Evolutionary conservation across 1,140 invertebrate species (phyloP), one percentile per base, ranked within the genome.

Genomic region (Himalopsyche phryganea): DNA sequence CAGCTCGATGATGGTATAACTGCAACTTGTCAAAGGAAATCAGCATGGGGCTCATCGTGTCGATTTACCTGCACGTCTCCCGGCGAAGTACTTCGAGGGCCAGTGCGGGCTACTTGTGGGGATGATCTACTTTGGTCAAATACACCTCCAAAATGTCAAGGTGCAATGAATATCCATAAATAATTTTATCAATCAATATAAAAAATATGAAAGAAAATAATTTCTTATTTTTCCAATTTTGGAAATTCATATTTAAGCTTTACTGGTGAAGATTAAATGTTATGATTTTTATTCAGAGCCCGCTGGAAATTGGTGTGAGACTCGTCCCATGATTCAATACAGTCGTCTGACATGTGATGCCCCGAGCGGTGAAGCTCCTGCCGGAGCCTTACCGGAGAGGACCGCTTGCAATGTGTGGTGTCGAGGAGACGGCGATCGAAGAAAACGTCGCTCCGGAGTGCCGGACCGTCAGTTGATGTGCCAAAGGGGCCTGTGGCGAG

Each of bases 61-160:
- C 51, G 46, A 13, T 63, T 60, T 44, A 41, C 49, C 44, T 63
- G 61, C 41, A 15, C 28, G 1, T 11, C 18, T 11, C 14, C 40
- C 10, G 2, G 9, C 10, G 19, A 15, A 1, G 14, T 10, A 32
- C 38, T 56, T 5, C 46, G 48, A 11, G 61, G 61, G 36, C 32
- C 47, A 1, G 17, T 35, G 19, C 33, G 49, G 3, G 53, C 50
- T 11, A 52, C 51, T 41, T 63, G 61, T 32, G 40, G 33, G 40
- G 52, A 60, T 49, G 32, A 63, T 54, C 47, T 63, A 28, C 28
- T 13, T 5, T 63, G 61, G 61, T 52, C 57, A 10, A 18, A 51
- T 7, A 1, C 33, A 20, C 20, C 53, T 9, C 61, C 61, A 6
- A 52, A 20, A 19, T 63, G 61, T 49, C 15, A 58, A 57, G 46